Evolutionary conservation across 2,113 vertebrate species (phyloP).

Genomic region (Neogale vison): DNA sequence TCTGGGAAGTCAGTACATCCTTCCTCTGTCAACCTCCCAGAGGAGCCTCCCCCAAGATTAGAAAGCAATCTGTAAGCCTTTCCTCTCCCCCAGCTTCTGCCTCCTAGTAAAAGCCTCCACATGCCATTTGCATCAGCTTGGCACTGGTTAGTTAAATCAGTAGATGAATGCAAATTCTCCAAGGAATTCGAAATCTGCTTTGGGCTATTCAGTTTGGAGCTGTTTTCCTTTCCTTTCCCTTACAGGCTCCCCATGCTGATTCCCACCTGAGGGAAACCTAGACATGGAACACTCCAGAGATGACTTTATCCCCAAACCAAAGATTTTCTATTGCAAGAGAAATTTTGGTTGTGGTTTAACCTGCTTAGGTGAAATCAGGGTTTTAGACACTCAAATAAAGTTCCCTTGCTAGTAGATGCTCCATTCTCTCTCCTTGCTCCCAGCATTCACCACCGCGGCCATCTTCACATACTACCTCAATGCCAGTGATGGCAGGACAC

Average conservation of each 20-base stretch:
- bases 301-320: neutral
- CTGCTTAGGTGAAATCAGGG: neutral
- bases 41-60: neutral
- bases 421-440: neutral
- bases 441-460: neutral
- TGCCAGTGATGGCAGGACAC: neutral
- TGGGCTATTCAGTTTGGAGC: neutral
- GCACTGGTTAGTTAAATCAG: constrained; percentile 45
- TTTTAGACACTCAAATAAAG: neutral
- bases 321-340: neutral
- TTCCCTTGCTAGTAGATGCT: neutral
- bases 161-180: constrained; percentile 37
- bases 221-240: neutral
- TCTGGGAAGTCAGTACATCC: neutral
- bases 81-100: neutral
- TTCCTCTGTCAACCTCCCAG: neutral
- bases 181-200: neutral
- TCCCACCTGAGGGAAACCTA: neutral
- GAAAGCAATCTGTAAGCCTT: neutral
- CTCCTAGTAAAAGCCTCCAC: neutral
- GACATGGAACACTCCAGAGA: neutral
- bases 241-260: neutral
- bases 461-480: neutral
- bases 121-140: constrained; percentile 20
- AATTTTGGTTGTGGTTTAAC: neutral